These are phyloP conservation scores for Darevskia nairensis DNA, from an alignment of 2,797 vertebrate species.

Conservation along the genomic window DNA sequence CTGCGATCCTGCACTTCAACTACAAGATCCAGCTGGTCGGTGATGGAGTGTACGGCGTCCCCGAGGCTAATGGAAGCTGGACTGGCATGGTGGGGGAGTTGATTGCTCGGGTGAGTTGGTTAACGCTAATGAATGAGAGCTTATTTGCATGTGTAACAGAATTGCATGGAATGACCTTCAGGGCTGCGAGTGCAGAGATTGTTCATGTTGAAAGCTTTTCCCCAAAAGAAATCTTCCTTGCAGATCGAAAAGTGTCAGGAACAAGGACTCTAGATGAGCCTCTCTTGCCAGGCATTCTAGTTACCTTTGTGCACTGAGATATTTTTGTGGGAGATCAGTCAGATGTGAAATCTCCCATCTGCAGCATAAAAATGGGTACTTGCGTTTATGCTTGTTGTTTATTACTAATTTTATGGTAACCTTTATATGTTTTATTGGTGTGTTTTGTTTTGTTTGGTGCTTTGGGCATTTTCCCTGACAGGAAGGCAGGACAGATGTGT, in stretches of 20 bases:
- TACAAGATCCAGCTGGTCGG: slow-evolving; percentile 95
- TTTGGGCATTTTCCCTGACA: not conserved
- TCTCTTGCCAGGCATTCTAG: not conserved
- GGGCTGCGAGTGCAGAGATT: not conserved
- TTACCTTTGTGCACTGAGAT: not conserved
- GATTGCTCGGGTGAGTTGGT: slow-evolving; percentile 89
- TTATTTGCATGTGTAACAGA: not conserved
- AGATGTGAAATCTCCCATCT: not conserved
- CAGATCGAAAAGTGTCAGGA: not conserved
- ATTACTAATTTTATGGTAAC: not conserved
- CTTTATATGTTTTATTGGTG: not conserved
- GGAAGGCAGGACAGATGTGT: not conserved
- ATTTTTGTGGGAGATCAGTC: not conserved
- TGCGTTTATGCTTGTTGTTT: not conserved
- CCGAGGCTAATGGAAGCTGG: slow-evolving; percentile 94
- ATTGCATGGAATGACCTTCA: not conserved
- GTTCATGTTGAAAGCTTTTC: not conserved
- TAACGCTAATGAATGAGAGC: not conserved
- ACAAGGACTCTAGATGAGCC: not conserved
- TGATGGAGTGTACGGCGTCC: slow-evolving; percentile 92
- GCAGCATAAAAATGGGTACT: not conserved
- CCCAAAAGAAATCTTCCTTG: not conserved
- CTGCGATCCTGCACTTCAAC: slow-evolving; percentile 94
- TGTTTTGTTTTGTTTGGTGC: not conserved
- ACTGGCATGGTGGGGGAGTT: slow-evolving; percentile 98